Evolutionary conservation across 2,888 invertebrate species (phyloP).

Genomic region (Megalurothrips usitatus): DNA sequence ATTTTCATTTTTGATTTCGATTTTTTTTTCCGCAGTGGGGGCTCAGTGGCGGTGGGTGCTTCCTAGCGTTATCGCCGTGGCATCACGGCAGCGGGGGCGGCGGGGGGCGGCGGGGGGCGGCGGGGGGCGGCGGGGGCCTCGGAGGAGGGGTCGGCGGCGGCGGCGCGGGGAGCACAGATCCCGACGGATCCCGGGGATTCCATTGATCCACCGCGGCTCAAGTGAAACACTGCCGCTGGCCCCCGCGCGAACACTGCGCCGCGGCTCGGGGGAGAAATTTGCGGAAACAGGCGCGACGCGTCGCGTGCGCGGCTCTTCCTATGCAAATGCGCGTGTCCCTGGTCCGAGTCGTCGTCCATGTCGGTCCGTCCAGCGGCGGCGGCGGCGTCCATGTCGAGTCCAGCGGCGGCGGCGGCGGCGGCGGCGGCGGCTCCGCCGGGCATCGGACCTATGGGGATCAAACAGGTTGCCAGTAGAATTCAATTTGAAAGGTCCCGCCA

Average conservation of each 20-base stretch:
- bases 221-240: not conserved
- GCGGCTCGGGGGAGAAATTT: not conserved
- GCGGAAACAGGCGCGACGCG: too few species aligned
- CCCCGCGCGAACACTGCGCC: not conserved
- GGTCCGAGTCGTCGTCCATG: too few species aligned
- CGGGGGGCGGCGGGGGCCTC: too few species aligned
- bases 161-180: not conserved
- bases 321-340: too few species aligned
- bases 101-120: not conserved
- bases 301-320: too few species aligned
- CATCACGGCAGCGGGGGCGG: not conserved
- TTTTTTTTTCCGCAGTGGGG: too few species aligned
- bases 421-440: not conserved
- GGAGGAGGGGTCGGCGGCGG: not conserved
- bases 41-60: too few species aligned
- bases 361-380: not conserved
- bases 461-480: conserved; percentile 26
- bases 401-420: not conserved
- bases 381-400: not conserved
- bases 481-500: conserved; percentile 15
- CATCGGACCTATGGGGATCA: conserved; percentile 19
- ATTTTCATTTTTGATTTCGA: too few species aligned
- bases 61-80: too few species aligned
- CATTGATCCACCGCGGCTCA: not conserved
- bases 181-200: not conserved